Conservation (phyloP, 1,140 invertebrate species). For the Drosophila subpulchrella region DNA sequence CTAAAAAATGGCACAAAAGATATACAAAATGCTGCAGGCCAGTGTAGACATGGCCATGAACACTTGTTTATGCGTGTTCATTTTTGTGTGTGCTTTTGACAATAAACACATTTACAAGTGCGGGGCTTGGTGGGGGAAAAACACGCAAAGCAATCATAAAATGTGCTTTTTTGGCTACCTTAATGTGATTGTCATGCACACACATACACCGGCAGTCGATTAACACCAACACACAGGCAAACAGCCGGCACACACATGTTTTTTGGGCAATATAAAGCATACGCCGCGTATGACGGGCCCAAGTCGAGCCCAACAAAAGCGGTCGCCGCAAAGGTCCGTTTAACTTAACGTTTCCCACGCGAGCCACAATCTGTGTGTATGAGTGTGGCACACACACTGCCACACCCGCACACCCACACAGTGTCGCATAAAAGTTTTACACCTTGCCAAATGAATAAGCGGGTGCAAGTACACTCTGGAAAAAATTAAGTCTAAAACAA, state of each 20-base stretch:
- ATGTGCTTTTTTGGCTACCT: conserved; percentile 73
- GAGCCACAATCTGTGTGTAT: conserved; percentile 38
- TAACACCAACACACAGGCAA: conserved; percentile 53
- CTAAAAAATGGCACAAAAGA: background rate
- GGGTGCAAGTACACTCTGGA: background rate
- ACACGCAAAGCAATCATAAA: conserved; percentile 75
- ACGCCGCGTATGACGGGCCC: conserved; percentile 43
- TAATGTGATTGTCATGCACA: conserved; percentile 69
- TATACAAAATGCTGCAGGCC: background rate
- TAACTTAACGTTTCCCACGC: conserved; percentile 68
- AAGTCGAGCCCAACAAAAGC: conserved; percentile 42
- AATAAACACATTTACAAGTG: conserved; percentile 46
- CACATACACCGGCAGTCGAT: conserved; percentile 58
- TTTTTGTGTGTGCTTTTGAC: conserved; percentile 29
- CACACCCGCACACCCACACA: conserved; percentile 3
- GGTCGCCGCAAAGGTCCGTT: conserved; percentile 70
- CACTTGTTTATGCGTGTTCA: conserved; percentile 34
- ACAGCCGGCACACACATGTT: conserved; percentile 24
- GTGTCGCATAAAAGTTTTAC: conserved; percentile 39
- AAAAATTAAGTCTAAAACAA: background rate
- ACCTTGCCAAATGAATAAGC: conserved; percentile 33
- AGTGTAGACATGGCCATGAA: conserved; percentile 8
- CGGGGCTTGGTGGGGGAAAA: background rate
- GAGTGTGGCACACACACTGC: conserved; percentile 1
- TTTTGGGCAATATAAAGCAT: conserved; percentile 47